Percentiles rank a stretch among this genome's conserved stretches.
Evolutionary conservation across 2,888 invertebrate genomes (phyloP).

Genomic region (Nephrotoma flavescens): DNA sequence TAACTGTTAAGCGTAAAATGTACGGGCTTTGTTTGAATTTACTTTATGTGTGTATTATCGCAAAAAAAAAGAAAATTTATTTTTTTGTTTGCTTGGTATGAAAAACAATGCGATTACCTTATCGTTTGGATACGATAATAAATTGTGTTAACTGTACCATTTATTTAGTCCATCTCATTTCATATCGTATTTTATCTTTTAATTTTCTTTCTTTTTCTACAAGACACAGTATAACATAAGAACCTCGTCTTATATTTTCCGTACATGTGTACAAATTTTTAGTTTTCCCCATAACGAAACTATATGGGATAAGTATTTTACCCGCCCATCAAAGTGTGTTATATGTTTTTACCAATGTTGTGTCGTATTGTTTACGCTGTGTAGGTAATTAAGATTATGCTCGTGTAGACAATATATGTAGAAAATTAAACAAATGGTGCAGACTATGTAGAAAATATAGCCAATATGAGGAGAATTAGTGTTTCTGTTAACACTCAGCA

Average conservation of each 20-base stretch:
- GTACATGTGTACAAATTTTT: neutral
- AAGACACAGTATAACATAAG: neutral
- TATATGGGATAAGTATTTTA: too few relatives aligned
- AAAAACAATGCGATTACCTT: neutral
- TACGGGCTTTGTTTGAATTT: neutral
- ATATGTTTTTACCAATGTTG: too few relatives aligned
- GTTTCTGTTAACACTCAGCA: too few relatives aligned
- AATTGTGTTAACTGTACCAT: neutral
- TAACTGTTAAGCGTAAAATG: neutral
- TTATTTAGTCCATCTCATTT: neutral
- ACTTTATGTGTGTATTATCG: neutral
- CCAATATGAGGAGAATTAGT: too few relatives aligned
- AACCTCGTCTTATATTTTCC: neutral
- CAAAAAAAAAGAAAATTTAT: neutral
- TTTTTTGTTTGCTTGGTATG: neutral
- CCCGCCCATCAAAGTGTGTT: too few relatives aligned
- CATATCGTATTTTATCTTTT: neutral
- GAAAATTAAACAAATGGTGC: too few relatives aligned
- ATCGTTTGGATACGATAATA: neutral
- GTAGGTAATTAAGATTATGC: too few relatives aligned
- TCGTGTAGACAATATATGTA: too few relatives aligned
- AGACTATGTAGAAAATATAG: too few relatives aligned
- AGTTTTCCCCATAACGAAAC: too few relatives aligned
- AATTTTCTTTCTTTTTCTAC: neutral
- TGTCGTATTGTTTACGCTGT: too few relatives aligned